phyloP scores from a whole-genome alignment of 2,888 invertebrate species.

The Campoplex capitator region DNA sequence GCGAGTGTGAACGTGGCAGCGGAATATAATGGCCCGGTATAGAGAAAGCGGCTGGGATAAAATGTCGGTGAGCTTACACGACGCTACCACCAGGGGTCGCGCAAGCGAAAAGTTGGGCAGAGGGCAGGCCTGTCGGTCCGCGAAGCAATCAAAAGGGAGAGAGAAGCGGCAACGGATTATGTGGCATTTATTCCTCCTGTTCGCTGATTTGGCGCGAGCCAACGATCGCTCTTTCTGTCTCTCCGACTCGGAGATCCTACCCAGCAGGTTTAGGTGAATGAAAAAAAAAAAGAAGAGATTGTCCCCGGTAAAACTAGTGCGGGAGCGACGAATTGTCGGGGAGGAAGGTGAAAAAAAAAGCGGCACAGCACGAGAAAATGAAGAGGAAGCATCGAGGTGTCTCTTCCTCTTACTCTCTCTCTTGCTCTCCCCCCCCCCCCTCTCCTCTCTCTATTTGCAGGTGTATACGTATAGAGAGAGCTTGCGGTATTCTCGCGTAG shows the following conservation, averaged over 20 bases:
- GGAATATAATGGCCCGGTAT: slow-evolving; percentile 10
- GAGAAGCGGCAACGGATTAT: slow-evolving; percentile 74
- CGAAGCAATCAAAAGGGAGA: slow-evolving; percentile 76
- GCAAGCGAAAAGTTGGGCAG: slow-evolving; percentile 11
- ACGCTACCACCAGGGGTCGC: slow-evolving; percentile 44
- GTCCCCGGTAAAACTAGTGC: slow-evolving; percentile 34
- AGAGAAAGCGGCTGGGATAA: slow-evolving; percentile 17
- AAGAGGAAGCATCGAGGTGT: slow-evolving; percentile 48
- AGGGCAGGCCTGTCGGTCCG: slow-evolving; percentile 43
- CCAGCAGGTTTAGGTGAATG: slow-evolving; percentile 1
- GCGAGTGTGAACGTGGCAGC: neutral
- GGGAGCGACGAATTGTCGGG: slow-evolving; percentile 37
- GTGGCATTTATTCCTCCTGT: slow-evolving; percentile 77
- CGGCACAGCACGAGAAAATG: slow-evolving; percentile 53
- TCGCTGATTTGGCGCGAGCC: slow-evolving; percentile 71
- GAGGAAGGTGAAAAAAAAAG: slow-evolving; percentile 33
- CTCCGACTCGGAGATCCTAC: neutral
- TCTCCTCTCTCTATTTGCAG: neutral
- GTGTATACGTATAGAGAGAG: neutral
- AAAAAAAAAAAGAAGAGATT: neutral
- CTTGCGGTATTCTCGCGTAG: slow-evolving; percentile 21
- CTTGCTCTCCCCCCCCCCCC: no score
- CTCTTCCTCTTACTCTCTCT: slow-evolving; percentile 7
- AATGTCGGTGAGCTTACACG: slow-evolving; percentile 41
- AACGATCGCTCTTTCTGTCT: slow-evolving; percentile 25